Conservation (phyloP, 2,888 invertebrate genomes). For the Boloria euphrosyne region DNA sequence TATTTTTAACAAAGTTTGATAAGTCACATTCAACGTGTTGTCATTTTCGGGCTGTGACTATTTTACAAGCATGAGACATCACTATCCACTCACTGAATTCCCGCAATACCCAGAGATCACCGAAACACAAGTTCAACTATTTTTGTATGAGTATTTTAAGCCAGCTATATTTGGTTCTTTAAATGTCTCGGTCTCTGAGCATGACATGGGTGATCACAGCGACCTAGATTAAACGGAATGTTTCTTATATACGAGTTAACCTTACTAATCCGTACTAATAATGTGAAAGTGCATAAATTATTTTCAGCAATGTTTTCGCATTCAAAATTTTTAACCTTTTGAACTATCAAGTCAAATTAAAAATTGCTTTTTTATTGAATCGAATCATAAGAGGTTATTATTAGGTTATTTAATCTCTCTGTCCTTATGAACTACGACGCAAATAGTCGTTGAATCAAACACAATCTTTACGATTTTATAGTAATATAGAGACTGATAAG, state of each 20-base stretch:
- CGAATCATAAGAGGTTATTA: too few relatives aligned
- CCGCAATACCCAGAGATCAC: slow-evolving; percentile 36
- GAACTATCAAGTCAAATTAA: too few relatives aligned
- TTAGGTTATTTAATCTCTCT: too few relatives aligned
- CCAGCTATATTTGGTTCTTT: slow-evolving; percentile 44
- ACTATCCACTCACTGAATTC: slow-evolving; percentile 29
- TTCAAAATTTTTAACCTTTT: too few relatives aligned
- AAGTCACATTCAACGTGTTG: not conserved
- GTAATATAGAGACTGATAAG: too few relatives aligned
- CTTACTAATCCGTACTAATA: too few relatives aligned
- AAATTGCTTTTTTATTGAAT: too few relatives aligned
- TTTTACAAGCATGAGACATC: slow-evolving; percentile 28
- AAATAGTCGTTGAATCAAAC: too few relatives aligned
- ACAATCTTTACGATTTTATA: too few relatives aligned
- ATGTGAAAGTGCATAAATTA: too few relatives aligned
- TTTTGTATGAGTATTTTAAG: slow-evolving; percentile 45
- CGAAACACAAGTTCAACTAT: slow-evolving; percentile 46
- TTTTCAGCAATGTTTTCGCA: too few relatives aligned
- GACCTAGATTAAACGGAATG: slow-evolving; percentile 34
- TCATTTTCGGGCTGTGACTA: slow-evolving; percentile 1
- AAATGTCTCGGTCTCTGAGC: slow-evolving; percentile 35
- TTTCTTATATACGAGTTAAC: not conserved
- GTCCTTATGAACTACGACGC: too few relatives aligned
- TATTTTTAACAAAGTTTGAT: not conserved
- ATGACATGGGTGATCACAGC: slow-evolving; percentile 30